These are phyloP conservation scores for Paraplagusia blochii DNA, from an alignment of 2,113 vertebrate genomes.

Conservation along the genomic window DNA sequence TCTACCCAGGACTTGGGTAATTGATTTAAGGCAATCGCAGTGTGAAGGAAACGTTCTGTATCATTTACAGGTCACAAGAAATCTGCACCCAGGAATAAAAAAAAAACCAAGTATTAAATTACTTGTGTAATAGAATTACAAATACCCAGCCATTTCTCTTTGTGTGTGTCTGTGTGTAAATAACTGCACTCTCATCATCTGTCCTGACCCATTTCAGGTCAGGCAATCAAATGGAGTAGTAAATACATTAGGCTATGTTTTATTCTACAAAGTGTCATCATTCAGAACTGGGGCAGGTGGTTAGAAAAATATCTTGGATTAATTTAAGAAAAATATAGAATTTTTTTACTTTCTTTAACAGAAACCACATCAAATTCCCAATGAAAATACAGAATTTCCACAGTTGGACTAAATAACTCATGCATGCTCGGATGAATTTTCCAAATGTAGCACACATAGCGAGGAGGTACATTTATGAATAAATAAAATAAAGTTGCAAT, in stretches of 20 bases:
- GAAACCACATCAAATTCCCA: neutral
- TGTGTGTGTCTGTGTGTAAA: conserved; percentile 3
- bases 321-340: conserved; percentile 11
- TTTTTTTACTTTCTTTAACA: neutral
- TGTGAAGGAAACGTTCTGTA: no score
- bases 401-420: conserved; percentile 17
- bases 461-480: no score
- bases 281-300: neutral
- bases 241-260: conserved; percentile 48
- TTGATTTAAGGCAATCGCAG: no score
- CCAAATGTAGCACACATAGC: no score
- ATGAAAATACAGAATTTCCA: no score
- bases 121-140: no score
- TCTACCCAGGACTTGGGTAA: neutral
- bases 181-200: conserved; percentile 70
- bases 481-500: no score
- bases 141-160: no score
- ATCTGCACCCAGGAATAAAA: no score
- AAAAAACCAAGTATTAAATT: no score
- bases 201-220: conserved; percentile 69
- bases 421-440: conserved; percentile 1
- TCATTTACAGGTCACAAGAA: no score
- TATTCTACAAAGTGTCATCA: conserved; percentile 30
- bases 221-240: conserved; percentile 60
- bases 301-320: conserved; percentile 9